Evolutionary conservation across 2,797 vertebrate species (phyloP).

Genomic region (Hephaestus fuliginosus): DNA sequence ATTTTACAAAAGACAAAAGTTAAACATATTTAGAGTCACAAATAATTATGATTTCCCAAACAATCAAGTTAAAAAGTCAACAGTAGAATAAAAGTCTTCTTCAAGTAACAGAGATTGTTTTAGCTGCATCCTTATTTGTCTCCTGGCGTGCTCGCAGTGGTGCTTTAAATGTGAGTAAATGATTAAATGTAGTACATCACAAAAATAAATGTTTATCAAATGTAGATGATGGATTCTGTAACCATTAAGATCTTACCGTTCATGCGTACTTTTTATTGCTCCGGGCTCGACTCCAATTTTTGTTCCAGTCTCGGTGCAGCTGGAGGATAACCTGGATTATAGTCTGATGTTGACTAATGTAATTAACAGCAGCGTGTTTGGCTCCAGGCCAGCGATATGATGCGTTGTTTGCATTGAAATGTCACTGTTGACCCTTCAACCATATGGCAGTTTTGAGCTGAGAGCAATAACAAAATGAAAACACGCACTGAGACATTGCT

Average conservation of each 20-base stretch:
- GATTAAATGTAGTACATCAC: not conserved
- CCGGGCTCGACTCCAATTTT: not conserved
- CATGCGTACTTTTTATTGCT: too few relatives aligned
- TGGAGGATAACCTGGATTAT: not conserved
- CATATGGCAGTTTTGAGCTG: too few relatives aligned
- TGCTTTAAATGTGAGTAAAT: not conserved
- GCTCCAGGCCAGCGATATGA: too few relatives aligned
- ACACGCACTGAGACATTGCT: too few relatives aligned
- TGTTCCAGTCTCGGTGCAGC: not conserved
- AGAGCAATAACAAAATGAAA: too few relatives aligned
- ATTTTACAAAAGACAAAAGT: not conserved
- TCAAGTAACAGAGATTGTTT: not conserved
- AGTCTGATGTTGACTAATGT: not conserved
- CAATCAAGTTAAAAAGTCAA: too few relatives aligned
- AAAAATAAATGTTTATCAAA: not conserved
- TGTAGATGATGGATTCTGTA: not conserved
- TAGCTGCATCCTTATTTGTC: not conserved
- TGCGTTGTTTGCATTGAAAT: too few relatives aligned
- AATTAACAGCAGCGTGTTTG: not conserved
- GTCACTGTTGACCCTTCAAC: too few relatives aligned
- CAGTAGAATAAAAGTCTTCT: too few relatives aligned
- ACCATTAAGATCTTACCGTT: too few relatives aligned
- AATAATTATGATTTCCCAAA: not conserved
- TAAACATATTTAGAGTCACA: not conserved
- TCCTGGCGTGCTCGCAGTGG: not conserved